Base-by-base conservation (phyloP, 2,113 vertebrate genomes). In the Ochotona princeps region DNA sequence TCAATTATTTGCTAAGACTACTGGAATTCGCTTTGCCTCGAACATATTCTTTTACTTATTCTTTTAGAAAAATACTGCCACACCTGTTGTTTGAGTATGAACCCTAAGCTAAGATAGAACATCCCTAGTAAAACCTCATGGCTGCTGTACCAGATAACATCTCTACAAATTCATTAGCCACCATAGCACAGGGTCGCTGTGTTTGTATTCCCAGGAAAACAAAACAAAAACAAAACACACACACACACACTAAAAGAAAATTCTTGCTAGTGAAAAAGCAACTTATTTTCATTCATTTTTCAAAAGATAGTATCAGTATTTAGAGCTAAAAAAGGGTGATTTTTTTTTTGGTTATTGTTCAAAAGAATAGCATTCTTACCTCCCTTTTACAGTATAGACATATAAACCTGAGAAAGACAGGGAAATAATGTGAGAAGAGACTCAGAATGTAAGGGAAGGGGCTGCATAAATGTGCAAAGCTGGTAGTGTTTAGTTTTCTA, bases 61-160 rank as follows among this genome's bases (percentile, higher is more conserved):
- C 18, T 32, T 93, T 93, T 66, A 84, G 61, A 89, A 94, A 92
- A 95, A 72, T 69, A 57, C 38, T 79, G 32, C 65, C 92, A 91
- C 82, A 96, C 96, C 95, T 97, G 84, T 91, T 94, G 60, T 89
- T 57, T 89, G 76, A 94, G 85, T 91, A 81, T 80, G 87, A 93
- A 79, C 23, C 20, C 49, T 88, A 85, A 93, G 81, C 90, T 78
- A 66, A 65, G 15, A 67, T 70, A 78, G 51, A 82, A 70, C 30
- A 81, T 81, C 38, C 83, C 75, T 11, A 54, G 12, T 35, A 66
- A 69, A 66, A 61, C 54, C 26, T 13, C 20, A 66, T 32, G 49
- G 32, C 57, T 69, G 13, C 38, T 83, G 21, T 63, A 14, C 25
- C 49, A 60, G 47, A 66, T 44, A 54, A 92, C 44, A 63, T 80